Evolutionary conservation across 2,888 invertebrate species (phyloP), one percentile per base, ranked within the genome.

Genomic region (Rhyacophila evoluta): DNA sequence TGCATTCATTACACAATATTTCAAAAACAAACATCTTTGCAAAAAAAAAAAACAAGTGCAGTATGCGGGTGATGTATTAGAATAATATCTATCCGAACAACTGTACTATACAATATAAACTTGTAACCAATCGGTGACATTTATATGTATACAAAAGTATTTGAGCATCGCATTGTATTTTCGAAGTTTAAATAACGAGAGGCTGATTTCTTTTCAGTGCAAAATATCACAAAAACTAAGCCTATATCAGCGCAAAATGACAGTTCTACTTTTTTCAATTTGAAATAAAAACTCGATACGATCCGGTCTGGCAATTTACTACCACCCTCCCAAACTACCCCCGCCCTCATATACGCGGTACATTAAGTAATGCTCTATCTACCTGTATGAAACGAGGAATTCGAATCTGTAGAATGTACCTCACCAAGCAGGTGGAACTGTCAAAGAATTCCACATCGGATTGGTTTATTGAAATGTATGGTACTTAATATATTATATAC

Each of bases 251-350:
- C 19, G 55, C 25, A 55, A 55, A 55, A 55, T 55, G 55, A 55
- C 55, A 55, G 55, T 55, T 55, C 55, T 55, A 55, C 55, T 55
- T 55, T 55, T 55, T 55, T 55, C 55, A 55, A 55, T 55, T 55
- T 55, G 55, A 55, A 55, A 55, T 55, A 55, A 55, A 55, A 55
- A 25, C 55, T 55, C 55, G 11, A 55, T 55, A 55, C 55, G 55
- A 55, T 55, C 55, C 55, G 55, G 55, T 55, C 15, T 10, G 55
- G 55, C 55, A 55, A 55, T 55, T 55, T 55, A 55, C 55, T 19
- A 19, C 55, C 55, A 55, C 55, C 55, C 55, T 25, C 8, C 8
- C 29, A 6, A 2, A 2, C 29, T 6, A 19, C 55, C 19, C 55
- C 55, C 55, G 19, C 55, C 25, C 55, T 55, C 55, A 55, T 8